A percentile compares a stretch with the other conserved stretches of the same genome.
Conservation (phyloP, 2,113 vertebrate genomes). For the Daubentonia madagascariensis region DNA sequence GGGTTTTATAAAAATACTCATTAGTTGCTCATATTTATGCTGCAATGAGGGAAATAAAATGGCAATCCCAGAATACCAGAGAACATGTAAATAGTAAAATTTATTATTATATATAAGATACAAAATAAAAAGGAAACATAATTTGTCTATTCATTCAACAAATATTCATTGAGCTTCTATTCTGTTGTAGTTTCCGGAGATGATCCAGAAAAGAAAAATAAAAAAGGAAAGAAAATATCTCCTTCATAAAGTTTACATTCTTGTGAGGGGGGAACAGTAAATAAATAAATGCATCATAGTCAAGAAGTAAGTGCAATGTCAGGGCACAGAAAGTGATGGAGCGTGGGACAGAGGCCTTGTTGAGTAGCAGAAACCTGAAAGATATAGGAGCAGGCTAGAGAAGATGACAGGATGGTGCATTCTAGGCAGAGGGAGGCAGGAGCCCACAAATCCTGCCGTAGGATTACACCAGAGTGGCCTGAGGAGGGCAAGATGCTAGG, state of each 20-base stretch:
- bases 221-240: neutral
- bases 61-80: neutral
- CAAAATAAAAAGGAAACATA: neutral
- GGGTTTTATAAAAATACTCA: neutral
- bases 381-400: neutral
- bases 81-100: neutral
- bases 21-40: neutral
- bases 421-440: neutral
- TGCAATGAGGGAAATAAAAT: neutral
- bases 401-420: neutral
- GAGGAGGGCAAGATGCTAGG: neutral
- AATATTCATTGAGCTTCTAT: neutral
- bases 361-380: neutral
- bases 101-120: neutral
- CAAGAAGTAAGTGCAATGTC: neutral
- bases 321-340: neutral
- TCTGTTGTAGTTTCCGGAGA: neutral
- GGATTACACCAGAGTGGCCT: neutral
- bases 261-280: neutral
- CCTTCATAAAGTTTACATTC: neutral
- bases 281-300: neutral
- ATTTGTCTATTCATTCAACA: neutral
- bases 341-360: neutral
- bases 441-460: accelerated
- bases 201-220: neutral